Evolutionary conservation across 1,140 invertebrate genomes (phyloP), one percentile per base, ranked within the genome.

Genomic region (Hylaeus anthracinus): DNA sequence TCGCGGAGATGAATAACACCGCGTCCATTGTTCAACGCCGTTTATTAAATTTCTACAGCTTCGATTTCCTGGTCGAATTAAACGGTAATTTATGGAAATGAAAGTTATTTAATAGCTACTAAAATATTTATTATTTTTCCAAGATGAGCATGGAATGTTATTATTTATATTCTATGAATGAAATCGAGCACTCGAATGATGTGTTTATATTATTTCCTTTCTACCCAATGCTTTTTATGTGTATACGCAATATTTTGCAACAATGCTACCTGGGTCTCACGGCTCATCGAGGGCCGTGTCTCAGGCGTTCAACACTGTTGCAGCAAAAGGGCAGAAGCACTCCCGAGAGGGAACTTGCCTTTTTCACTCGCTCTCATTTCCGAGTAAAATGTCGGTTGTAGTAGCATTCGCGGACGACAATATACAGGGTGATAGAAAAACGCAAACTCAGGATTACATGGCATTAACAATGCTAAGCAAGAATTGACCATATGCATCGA

Each of bases 331-430:
- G 71, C 66, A 79, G 53, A 64, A 77, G 72, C 60, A 84, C 74
- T 81, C 60, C n/a, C 41, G 39, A 26, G 48, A 55, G 76, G 71
- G 43, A 71, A 72, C 63, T 72, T 55, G 51, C 41, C 75, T 86
- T 84, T 86, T 86, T 81, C 66, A 70, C 69, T 81, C 71, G 51
- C 56, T 76, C 74, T 67, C 82, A 67, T 70, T 84, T 84, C 79
- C 78, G 48, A 86, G 79, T 73, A 87, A 86, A 87, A 81, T 84
- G 77, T 72, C 67, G 60, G 51, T 6, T 39, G 60, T 10, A 12
- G 58, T 61, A 72, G 72, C 78, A 56, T 83, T 51, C 58, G 55
- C 58, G 51, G 55, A 45, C 48, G n/a, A 85, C 55, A 72, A 76
- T 72, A 69, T 45, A 60, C 26, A 63, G 60, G 15, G 37, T 15